Evolutionary conservation across 2,888 invertebrate species (phyloP).

Genomic region (Rhimphoctona megacephalus): DNA sequence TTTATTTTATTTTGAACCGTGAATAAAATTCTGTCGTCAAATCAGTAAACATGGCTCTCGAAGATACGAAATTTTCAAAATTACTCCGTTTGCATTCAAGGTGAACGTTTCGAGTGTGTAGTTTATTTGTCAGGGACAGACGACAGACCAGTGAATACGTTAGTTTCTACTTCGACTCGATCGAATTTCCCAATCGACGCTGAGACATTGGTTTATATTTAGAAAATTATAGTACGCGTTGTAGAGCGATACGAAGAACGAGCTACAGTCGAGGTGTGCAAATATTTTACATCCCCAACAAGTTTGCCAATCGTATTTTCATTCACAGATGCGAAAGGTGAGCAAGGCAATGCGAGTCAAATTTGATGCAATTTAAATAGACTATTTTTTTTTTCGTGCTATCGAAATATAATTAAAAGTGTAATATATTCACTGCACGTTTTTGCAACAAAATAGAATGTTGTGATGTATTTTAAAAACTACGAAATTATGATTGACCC

Average conservation of each 20-base stretch:
- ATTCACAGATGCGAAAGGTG: constrained; percentile 12
- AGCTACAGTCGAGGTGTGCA: constrained; percentile 15
- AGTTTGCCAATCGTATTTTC: constrained; percentile 11
- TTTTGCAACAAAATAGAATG: background rate
- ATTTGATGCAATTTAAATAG: too few relatives aligned
- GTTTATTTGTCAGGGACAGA: constrained; percentile 35
- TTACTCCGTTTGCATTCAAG: constrained; percentile 30
- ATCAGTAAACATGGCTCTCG: background rate
- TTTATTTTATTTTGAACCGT: background rate
- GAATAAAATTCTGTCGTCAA: background rate
- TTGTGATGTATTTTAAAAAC: background rate
- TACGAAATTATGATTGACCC: background rate
- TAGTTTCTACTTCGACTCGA: constrained; percentile 46
- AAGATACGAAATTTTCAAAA: background rate
- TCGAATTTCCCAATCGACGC: constrained; percentile 61
- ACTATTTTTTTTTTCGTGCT: too few relatives aligned
- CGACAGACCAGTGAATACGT: constrained; percentile 21
- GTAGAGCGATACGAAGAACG: constrained; percentile 8
- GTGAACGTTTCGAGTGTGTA: constrained; percentile 46
- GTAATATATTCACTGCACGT: background rate
- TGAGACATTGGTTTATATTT: constrained; percentile 56
- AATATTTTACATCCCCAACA: background rate
- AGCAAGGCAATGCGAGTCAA: background rate
- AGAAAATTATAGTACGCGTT: constrained; percentile 36
- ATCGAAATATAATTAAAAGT: too few relatives aligned